phyloP scores from a whole-genome alignment of 1,140 invertebrate species.

The Polypedilum pembai region DNA sequence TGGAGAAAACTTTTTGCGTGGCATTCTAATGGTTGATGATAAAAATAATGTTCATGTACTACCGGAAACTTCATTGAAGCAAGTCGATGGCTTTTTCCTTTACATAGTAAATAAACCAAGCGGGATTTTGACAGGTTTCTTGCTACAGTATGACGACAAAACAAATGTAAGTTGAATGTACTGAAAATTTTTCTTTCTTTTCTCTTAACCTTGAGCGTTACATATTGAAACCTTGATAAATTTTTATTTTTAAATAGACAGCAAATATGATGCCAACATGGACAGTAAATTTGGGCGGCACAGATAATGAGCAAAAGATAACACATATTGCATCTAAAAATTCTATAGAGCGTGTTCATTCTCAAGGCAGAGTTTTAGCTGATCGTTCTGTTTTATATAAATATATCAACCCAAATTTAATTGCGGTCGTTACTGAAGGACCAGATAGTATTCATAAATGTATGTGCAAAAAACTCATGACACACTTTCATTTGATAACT shows the following conservation, averaged over 20 bases:
- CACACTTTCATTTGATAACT: slow-evolving; percentile 31
- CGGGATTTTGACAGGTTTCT: slow-evolving; percentile 62
- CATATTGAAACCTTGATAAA: too few relatives aligned
- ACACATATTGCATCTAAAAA: slow-evolving; percentile 62
- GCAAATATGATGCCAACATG: slow-evolving; percentile 51
- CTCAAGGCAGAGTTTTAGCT: slow-evolving; percentile 87
- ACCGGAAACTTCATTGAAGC: slow-evolving; percentile 49
- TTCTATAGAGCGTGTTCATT: slow-evolving; percentile 82
- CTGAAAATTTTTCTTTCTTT: not conserved
- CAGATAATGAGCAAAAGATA: slow-evolving; percentile 53
- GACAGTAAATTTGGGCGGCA: slow-evolving; percentile 61
- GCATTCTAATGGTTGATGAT: slow-evolving; percentile 69
- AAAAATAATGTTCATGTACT: slow-evolving; percentile 60
- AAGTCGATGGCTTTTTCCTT: slow-evolving; percentile 58
- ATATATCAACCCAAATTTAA: slow-evolving; percentile 95
- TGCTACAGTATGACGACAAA: slow-evolving; percentile 46
- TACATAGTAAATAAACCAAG: slow-evolving; percentile 60
- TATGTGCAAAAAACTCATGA: slow-evolving; percentile 41
- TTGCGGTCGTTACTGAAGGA: slow-evolving; percentile 75
- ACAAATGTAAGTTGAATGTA: slow-evolving; percentile 14
- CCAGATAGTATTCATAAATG: slow-evolving; percentile 67
- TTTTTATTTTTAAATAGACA: slow-evolving; percentile 36
- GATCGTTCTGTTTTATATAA: slow-evolving; percentile 97
- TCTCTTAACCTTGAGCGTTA: slow-evolving; percentile 30
- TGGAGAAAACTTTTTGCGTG: slow-evolving; percentile 65